Percentiles rank a stretch among this genome's conserved stretches.
These are phyloP conservation scores for Psettodes erumei DNA, from an alignment of 2,113 vertebrate species.

Conservation along the genomic window DNA sequence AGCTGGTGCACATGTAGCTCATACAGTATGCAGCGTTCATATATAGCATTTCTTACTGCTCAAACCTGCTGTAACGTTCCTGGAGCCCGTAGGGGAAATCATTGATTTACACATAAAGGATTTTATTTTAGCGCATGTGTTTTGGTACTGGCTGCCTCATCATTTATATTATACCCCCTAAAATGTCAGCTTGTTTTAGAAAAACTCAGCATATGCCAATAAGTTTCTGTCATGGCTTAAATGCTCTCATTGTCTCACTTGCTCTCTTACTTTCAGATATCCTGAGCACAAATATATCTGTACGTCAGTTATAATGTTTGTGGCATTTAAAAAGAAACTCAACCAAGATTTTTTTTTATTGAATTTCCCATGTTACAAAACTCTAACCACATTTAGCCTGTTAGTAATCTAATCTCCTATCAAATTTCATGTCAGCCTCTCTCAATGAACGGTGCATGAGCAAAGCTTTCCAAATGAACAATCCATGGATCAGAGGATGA, in stretches of 20 bases:
- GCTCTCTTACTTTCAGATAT: neutral
- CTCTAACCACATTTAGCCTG: constrained; percentile 11
- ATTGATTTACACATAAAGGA: constrained; percentile 4
- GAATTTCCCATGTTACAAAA: constrained; percentile 8
- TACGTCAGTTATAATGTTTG: neutral
- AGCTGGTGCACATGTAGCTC: no score
- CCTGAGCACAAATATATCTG: neutral
- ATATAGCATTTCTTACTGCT: neutral
- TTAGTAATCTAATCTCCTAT: constrained; percentile 30
- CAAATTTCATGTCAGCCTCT: constrained; percentile 30
- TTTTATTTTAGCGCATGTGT: neutral
- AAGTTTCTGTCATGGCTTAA: neutral
- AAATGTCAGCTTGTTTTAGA: neutral
- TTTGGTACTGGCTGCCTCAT: neutral
- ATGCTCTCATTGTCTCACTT: neutral
- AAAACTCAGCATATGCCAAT: neutral
- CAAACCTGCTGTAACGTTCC: neutral
- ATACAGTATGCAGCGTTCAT: neutral
- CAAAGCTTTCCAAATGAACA: constrained; percentile 39
- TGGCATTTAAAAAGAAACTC: neutral
- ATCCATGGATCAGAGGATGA: constrained; percentile 46
- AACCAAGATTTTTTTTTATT: neutral
- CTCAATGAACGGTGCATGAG: constrained; percentile 22
- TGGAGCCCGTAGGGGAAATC: neutral
- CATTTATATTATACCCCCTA: neutral